Conservation (phyloP, 2,113 vertebrate genomes). For the Notechis scutatus region DNA sequence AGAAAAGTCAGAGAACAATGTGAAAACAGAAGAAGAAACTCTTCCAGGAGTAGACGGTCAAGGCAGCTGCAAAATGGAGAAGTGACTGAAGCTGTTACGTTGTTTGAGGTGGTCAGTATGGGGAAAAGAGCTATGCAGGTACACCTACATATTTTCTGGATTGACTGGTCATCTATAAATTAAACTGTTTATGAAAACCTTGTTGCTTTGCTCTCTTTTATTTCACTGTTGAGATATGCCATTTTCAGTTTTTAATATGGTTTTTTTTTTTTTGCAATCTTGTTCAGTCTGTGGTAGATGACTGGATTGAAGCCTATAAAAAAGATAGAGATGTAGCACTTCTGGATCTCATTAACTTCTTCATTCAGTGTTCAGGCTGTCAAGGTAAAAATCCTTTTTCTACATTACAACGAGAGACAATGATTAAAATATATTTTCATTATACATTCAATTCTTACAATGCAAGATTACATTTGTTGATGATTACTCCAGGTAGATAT, state of each 20-base stretch:
- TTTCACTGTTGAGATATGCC: not conserved
- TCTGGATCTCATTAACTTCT: conserved; percentile 90
- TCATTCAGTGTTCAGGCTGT: conserved; percentile 90
- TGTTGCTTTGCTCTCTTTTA: not conserved
- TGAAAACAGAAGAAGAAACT: conserved; percentile 73
- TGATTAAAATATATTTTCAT: conserved; percentile 12
- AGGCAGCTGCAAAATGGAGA: conserved; percentile 64
- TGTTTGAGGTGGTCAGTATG: conserved; percentile 89
- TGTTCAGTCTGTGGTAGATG: conserved; percentile 82
- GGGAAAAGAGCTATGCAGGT: conserved; percentile 86
- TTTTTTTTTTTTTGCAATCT: conserved; percentile 35
- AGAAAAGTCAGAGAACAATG: conserved; percentile 66
- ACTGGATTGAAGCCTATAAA: conserved; percentile 85
- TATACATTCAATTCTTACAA: not conserved
- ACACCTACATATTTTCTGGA: conserved; percentile 4
- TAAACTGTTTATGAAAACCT: not conserved
- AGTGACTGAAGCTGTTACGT: conserved; percentile 78
- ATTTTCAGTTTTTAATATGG: conserved; percentile 7
- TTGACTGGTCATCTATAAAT: not conserved
- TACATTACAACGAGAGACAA: not conserved
- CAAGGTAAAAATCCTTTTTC: conserved; percentile 72
- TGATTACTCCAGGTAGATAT: not conserved
- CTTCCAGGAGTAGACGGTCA: conserved; percentile 50
- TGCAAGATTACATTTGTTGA: not conserved
- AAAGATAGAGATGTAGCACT: conserved; percentile 82